Evolutionary conservation across 92 coral and sea anemone genomes (phyloP).

Genomic region (Ricordea florida): DNA sequence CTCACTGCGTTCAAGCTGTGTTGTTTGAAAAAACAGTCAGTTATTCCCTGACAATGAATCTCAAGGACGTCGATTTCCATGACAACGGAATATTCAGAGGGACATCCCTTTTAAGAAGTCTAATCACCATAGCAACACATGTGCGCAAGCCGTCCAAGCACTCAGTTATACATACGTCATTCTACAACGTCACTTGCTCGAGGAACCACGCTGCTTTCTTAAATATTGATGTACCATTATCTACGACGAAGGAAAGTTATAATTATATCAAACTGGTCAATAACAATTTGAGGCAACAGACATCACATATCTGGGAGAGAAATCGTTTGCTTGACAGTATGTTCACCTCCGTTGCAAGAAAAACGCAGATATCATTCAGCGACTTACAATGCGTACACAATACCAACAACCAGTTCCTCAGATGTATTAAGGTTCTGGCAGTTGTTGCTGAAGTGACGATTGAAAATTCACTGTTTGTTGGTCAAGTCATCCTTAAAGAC

Average conservation of each 20-base stretch:
- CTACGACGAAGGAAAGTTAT: slow-evolving; percentile 7
- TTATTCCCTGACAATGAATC: not conserved
- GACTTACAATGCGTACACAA: slow-evolving; percentile 13
- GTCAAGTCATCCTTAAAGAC: not conserved
- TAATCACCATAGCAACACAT: slow-evolving; percentile 4
- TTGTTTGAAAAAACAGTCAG: not conserved
- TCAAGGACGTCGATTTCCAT: not conserved
- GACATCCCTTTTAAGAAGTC: no score
- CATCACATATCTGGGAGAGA: not conserved
- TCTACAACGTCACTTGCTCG: not conserved
- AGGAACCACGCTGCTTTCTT: slow-evolving; percentile 8
- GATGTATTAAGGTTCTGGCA: slow-evolving; percentile 22
- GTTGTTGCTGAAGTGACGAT: not conserved
- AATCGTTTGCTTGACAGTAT: not conserved
- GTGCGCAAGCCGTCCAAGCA: not conserved
- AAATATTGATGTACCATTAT: not conserved
- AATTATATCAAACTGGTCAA: not conserved
- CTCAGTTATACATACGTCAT: not conserved
- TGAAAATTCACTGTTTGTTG: slow-evolving; percentile 16
- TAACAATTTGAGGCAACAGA: slow-evolving; percentile 1
- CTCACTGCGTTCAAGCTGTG: slow-evolving; percentile 1
- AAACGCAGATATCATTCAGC: not conserved
- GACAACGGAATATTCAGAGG: slow-evolving; percentile 14
- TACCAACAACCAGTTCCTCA: not conserved
- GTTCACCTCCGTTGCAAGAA: slow-evolving; percentile 1